A percentile compares a stretch with the other conserved stretches of the same genome.
Conservation (phyloP, 2,113 vertebrate species). For the Nestor notabilis region DNA sequence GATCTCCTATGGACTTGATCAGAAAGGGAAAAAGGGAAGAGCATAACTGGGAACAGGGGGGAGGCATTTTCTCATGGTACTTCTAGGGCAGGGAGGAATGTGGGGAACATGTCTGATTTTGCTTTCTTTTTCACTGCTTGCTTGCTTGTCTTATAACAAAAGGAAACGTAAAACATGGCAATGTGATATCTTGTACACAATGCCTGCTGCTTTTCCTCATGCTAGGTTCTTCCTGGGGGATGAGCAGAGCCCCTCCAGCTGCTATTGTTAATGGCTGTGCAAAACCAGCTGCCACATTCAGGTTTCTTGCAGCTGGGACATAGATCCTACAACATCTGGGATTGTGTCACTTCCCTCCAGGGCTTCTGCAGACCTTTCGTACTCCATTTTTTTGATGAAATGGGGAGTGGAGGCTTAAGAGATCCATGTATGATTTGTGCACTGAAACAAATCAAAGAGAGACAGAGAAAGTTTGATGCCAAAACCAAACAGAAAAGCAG, state of each 20-base stretch:
- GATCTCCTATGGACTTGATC: neutral
- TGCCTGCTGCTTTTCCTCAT: conserved; percentile 20
- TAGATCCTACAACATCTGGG: neutral
- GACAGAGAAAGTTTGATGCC: neutral
- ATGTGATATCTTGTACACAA: neutral
- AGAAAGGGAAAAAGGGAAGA: neutral
- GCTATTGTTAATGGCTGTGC: neutral
- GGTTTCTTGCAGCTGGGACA: neutral
- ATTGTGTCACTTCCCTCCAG: conserved; percentile 10
- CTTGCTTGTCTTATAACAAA: conserved; percentile 23
- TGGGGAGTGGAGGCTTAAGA: neutral
- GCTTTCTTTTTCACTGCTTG: conserved; percentile 23
- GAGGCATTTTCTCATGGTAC: neutral
- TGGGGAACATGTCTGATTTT: neutral
- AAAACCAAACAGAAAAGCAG: neutral
- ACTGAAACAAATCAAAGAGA: neutral
- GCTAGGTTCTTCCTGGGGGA: neutral
- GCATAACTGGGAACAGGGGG: accelerated
- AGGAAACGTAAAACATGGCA: neutral
- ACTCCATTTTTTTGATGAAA: neutral
- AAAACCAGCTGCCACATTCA: conserved; percentile 14
- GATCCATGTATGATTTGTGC: neutral
- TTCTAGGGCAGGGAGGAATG: neutral
- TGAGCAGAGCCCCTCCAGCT: conserved; percentile 52
- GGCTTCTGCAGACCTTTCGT: neutral